Evolutionary conservation across 2,797 vertebrate genomes (phyloP), one percentile per base, ranked within the genome.

Genomic region (Parambassis ranga): DNA sequence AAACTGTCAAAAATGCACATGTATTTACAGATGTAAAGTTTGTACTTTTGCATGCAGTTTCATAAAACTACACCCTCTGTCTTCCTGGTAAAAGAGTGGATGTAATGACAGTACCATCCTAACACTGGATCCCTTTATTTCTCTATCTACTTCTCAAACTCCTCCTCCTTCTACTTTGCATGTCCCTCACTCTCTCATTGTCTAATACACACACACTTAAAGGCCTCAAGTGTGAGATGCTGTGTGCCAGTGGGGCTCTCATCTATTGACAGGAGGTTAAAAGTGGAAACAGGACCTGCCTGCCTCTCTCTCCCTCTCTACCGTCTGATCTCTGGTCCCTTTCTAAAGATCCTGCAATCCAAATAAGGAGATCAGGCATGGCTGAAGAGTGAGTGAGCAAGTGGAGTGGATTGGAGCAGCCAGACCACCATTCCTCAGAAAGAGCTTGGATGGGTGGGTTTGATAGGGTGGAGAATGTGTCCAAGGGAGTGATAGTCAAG

Each of bases 351-450:
- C 76, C 74, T 73, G 80, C 88, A 75, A 85, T 68, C 95, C 95
- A 95, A 95, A 96, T 95, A 97, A 94, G 95, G 95, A 89, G 81
- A 89, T 87, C 51, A 78, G 65, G 83, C 68, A 57, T 53, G 26
- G 79, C 24, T 13, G 49, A 83, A 57, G 84, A 90, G 85, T 22
- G 49, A 65, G 87, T 22, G 51, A 75, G n/a, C n/a, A n/a, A n/a
- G 68, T 39, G 65, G 56, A 72, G 55, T 13, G 19, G 23, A 39
- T 65, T 10, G 28, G 37, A 62, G 77, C 73, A 77, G 91, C 90
- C 91, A 90, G 87, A 82, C 88, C 74, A 82, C 88, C 74, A 77
- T 86, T 91, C 88, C 92, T 80, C 63, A 79, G 78, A 87, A 72
- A 88, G 91, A 81, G 82, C 89, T 85, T 68, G 81, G 82, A 31